Evolutionary conservation across 2,888 invertebrate genomes (phyloP).

Genomic region (Antheraea yamamai): DNA sequence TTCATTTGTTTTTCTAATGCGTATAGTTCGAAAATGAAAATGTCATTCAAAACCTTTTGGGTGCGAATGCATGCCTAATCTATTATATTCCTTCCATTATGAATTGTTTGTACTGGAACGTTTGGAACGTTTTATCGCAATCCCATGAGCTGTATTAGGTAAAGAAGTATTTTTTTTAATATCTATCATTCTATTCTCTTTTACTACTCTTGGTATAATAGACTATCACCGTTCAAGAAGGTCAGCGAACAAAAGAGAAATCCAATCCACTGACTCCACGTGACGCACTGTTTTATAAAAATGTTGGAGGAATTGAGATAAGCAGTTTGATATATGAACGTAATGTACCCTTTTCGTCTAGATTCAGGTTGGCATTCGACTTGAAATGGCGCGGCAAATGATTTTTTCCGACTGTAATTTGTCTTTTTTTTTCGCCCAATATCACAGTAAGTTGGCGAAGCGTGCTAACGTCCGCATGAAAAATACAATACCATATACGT

Average conservation of each 20-base stretch:
- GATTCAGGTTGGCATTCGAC: slow-evolving; percentile 21
- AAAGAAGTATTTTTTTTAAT: no score
- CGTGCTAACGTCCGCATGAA: not conserved
- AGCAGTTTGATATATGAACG: slow-evolving; percentile 20
- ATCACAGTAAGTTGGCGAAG: not conserved
- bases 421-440: slow-evolving; percentile 2
- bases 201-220: not conserved
- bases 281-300: slow-evolving; percentile 8
- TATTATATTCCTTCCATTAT: no score
- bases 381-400: slow-evolving; percentile 21
- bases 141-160: no score
- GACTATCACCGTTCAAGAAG: not conserved
- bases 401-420: not conserved
- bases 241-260: slow-evolving; percentile 1
- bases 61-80: no score
- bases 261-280: not conserved
- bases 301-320: slow-evolving; percentile 16
- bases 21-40: no score
- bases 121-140: no score
- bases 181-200: no score
- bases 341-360: slow-evolving; percentile 22
- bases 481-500: not conserved
- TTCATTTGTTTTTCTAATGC: no score
- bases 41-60: no score
- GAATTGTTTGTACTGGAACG: no score